Evolutionary conservation across 2,888 invertebrate species (phyloP).

Genomic region (Caenorhabditis sp.): DNA sequence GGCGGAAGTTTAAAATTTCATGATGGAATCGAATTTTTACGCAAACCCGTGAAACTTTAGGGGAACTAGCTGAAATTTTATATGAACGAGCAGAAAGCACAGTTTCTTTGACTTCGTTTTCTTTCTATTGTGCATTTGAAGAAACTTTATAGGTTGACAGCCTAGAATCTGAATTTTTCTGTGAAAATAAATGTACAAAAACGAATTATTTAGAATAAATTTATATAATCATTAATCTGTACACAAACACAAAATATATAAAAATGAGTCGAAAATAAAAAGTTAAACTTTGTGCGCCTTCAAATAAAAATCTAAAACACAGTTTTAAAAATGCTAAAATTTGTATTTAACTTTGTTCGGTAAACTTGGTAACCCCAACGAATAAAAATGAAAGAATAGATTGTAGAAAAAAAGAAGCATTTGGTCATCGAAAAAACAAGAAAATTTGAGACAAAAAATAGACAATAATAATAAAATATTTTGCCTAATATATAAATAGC

Average conservation of each 20-base stretch:
- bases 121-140: no score
- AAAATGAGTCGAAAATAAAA: slow-evolving; percentile 2
- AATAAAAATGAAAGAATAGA: slow-evolving; percentile 20
- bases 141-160: no score
- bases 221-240: background rate
- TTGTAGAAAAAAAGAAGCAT: background rate
- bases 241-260: slow-evolving; percentile 4
- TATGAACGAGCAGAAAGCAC: no score
- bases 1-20: no score
- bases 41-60: no score
- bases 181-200: no score
- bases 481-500: slow-evolving; percentile 12
- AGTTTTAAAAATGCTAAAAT: slow-evolving; percentile 18
- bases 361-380: slow-evolving; percentile 11
- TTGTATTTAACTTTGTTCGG: slow-evolving; percentile 8
- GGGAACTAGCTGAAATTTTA: no score
- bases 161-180: no score
- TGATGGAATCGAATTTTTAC: no score
- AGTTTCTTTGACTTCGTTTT: no score
- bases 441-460: background rate
- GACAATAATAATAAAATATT: slow-evolving; percentile 27
- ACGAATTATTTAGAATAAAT: background rate
- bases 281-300: background rate
- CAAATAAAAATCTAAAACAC: slow-evolving; percentile 3
- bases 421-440: background rate